Conservation (phyloP, 2,113 vertebrate species). For the Burhinus oedicnemus region DNA sequence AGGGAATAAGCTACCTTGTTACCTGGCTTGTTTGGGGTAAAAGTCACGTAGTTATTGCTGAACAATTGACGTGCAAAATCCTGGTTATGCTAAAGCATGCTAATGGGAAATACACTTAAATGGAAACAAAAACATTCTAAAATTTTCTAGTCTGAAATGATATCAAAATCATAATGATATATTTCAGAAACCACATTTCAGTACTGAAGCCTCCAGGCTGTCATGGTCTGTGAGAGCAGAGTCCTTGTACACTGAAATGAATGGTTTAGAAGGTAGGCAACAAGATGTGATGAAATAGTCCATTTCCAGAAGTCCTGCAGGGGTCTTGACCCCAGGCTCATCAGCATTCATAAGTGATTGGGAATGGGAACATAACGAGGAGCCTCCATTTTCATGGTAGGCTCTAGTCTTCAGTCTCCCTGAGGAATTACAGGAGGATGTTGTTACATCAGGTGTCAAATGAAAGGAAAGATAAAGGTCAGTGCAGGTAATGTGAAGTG, state of each 20-base stretch:
- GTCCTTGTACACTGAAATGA: not conserved
- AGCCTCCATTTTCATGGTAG: not conserved
- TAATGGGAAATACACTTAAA: not conserved
- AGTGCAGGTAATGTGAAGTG: not conserved
- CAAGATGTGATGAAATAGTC: not conserved
- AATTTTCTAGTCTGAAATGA: not conserved
- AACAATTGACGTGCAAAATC: not conserved
- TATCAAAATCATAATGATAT: not conserved
- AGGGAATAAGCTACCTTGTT: not conserved
- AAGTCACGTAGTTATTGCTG: not conserved
- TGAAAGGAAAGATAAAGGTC: not conserved
- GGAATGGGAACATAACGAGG: not conserved
- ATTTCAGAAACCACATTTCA: not conserved
- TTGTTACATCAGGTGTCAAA: not conserved
- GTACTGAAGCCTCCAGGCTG: not conserved
- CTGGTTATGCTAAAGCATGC: not conserved
- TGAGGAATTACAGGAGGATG: not conserved
- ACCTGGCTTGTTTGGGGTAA: not conserved
- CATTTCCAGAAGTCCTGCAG: not conserved
- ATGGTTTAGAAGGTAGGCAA: not conserved
- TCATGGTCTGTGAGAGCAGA: not conserved
- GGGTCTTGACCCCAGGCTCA: accelerated
- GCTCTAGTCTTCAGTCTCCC: not conserved
- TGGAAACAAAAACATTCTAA: not conserved
- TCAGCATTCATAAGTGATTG: not conserved